Evolutionary conservation across 2,797 vertebrate genomes (phyloP), one percentile per base, ranked within the genome.

Genomic region (Sebastes itinus): DNA sequence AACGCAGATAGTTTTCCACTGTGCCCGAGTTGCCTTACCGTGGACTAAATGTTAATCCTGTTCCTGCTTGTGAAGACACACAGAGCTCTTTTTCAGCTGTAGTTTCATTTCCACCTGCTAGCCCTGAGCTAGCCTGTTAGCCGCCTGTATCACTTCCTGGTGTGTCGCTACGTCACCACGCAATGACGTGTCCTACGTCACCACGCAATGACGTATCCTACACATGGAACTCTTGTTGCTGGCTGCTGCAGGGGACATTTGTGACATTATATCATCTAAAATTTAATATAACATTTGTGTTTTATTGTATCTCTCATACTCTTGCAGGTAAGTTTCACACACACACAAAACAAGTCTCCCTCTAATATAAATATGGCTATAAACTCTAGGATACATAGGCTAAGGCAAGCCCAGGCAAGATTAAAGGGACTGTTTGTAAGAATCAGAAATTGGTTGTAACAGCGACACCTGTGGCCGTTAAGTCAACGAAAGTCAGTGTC

Each of bases 11-110:
- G 1, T 11, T 61, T 42, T 9, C 3, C 9, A 1, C 0, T 27
- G 23, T 42, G 16, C 27, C 0, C 18, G 1, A 16, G 3, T 2
- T 1, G 8, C 0, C 90, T 91, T 87, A 93, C 90, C 91, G 60
- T 84, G 35, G 13, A 75, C 28, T 52, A 65, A 77, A 72, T 46
- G 62, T 79, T 67, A 77, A 4, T 46, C n/a, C 62, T 33, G 23
- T 58, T 72, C 18, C 23, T 52, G 16, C 2, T 4, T 30, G 35
- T 35, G 7, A 49, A 75, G 68, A 70, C 1, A 49, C 18, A 64
- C 3, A 42, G 1, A 22, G 8, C 0, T 23, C 9, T 16, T 46
- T 61, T 25, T 35, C n/a, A 27, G 4, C 6, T n/a, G 10, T 54
- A 5, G 0, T 33, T 42, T 82, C 62, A 83, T 90, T 77, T 86